Base-by-base conservation (phyloP, 2,888 invertebrate species). In the Monochamus alternatus region DNA sequence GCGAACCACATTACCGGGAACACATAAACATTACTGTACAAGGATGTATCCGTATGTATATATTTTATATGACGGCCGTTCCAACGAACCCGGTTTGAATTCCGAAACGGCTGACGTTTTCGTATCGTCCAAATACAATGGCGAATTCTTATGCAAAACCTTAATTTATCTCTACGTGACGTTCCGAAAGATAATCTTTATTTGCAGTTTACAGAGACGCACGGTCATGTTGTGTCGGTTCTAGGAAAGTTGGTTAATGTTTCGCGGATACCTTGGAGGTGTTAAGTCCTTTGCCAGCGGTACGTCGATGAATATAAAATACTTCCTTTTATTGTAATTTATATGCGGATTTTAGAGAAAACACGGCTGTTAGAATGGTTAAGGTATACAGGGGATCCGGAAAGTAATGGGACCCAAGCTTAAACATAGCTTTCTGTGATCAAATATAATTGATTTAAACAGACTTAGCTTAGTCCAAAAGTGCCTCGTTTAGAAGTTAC, bases 101-200 rank as follows among this genome's bases (percentile, higher is more conserved):
- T 55, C 55, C 55, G n/a, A 55, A 55, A 55, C 55, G 55, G 55
- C 7, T 55, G 55, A 55, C n/a, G 55, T 55, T 55, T 55, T 55
- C 55, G 38, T 38, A 38, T 38, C 38, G 58, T 55, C 58, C 68
- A 68, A 58, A 68, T 51, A 68, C 68, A 68, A 68, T 68, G 68
- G 58, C 58, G 58, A 68, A 68, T 68, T 68, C 38, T 58, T 68
- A 68, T 58, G 68, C 58, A 68, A 68, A 68, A 68, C 58, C 38
- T 58, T 68, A 58, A 55, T 65, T 68, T 68, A 58, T 7, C 58
- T 38, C 58, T 58, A 58, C 58, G 68, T 58, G 68, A 55, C 55
- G n/a, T 14, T 22, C 14, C 7, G 22, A 55, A 55, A 55, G 55
- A 55, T 55, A 55, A 55, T 55, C 55, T 55, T 55, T 55, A 55